phyloP scores from a whole-genome alignment of 2,888 invertebrate genomes.

The Dioctria linearis region DNA sequence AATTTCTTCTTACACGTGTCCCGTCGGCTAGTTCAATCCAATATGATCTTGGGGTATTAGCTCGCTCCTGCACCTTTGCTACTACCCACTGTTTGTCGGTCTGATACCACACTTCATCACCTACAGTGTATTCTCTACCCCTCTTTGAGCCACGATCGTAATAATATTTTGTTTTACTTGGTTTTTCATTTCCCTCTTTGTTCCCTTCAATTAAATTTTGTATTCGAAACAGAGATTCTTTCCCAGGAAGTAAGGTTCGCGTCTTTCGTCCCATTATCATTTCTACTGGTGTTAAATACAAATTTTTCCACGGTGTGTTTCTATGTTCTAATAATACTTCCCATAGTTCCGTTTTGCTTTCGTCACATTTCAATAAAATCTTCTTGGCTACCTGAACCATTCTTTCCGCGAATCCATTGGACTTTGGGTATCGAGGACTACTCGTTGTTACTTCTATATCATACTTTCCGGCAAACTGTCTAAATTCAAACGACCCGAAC shows the following conservation, averaged over 20 bases:
- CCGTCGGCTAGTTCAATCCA: too few relatives aligned
- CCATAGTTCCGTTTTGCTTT: neutral
- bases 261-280: constrained; percentile 21
- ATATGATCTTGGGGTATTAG: too few relatives aligned
- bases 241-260: constrained; percentile 41
- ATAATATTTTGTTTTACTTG: too few relatives aligned
- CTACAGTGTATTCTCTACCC: too few relatives aligned
- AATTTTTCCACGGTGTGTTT: constrained; percentile 16
- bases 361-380: constrained; percentile 11
- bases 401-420: constrained; percentile 24
- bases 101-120: too few relatives aligned
- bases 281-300: constrained; percentile 5
- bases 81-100: too few relatives aligned
- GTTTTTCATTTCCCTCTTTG: too few relatives aligned
- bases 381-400: constrained; percentile 38
- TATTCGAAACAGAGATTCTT: too few relatives aligned
- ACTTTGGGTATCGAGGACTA: constrained; percentile 56
- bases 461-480: constrained; percentile 59
- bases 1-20: too few relatives aligned
- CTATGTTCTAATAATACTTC: neutral
- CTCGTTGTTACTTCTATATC: constrained; percentile 58
- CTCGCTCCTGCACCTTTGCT: too few relatives aligned
- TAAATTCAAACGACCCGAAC: constrained; percentile 60
- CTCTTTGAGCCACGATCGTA: too few relatives aligned
- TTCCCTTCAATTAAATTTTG: too few relatives aligned